Conservation (phyloP, 2,797 vertebrate species). For the Mareca penelope region DNA sequence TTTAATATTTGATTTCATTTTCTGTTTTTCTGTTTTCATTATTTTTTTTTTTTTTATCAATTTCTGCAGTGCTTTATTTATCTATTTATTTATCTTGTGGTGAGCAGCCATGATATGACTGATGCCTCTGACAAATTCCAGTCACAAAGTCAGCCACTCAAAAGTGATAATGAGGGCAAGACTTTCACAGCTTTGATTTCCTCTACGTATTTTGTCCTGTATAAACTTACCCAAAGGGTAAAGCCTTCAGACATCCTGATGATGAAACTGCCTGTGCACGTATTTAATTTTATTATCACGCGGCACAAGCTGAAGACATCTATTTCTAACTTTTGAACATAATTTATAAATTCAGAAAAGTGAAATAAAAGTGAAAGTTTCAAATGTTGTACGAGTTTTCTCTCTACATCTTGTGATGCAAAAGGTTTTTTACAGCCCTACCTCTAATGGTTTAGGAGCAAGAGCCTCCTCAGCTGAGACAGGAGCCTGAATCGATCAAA, state of each 20-base stretch:
- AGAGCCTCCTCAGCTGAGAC: not conserved
- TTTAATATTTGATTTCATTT: not conserved
- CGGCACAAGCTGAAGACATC: not conserved
- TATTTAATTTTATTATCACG: not conserved
- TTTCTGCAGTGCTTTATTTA: no score
- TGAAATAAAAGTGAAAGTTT: not conserved
- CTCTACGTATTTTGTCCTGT: not conserved
- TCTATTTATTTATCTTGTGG: not conserved
- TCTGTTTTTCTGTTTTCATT: not conserved
- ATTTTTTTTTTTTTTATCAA: not conserved
- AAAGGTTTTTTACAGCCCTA: not conserved
- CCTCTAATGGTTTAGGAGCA: not conserved
- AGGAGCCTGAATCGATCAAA: not conserved
- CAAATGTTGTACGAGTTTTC: not conserved
- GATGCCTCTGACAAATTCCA: not conserved
- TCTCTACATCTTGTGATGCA: no score
- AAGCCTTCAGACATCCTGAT: not conserved
- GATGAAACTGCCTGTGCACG: not conserved
- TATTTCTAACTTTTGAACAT: fast-evolving
- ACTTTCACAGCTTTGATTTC: not conserved
- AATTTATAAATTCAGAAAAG: not conserved
- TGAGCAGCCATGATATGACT: not conserved
- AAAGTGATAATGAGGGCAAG: not conserved
- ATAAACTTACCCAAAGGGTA: not conserved
- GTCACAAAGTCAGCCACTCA: not conserved